Base-by-base conservation (phyloP, 2,888 invertebrate species). In the Eudemis profundana region DNA sequence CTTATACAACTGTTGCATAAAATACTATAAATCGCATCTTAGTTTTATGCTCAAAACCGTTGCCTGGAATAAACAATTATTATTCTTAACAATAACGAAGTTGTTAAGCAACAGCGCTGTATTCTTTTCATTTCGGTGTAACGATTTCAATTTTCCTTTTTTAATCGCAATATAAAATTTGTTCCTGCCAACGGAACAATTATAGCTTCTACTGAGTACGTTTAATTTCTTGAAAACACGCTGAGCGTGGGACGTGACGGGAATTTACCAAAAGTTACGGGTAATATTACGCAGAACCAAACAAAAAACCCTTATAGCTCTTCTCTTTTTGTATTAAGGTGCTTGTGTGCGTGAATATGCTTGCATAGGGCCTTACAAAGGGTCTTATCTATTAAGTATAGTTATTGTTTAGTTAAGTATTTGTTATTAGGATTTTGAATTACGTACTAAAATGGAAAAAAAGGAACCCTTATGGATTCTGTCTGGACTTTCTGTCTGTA, bases 171-270 rank as follows among this genome's bases (percentile, higher is more conserved):
- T 44, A 36, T 53, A 14, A 61, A 27, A 47, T 27, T 62, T 49
- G 27, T 19, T 47, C 12, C 40, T 19, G 21, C 33, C 5, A 38
- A 38, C 27, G 15, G 15, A 63, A 56, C 40, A 56, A 56, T 42
- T 42, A 63, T 40, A 50, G 42, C 49, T 49, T 29, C 56, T 23
- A 56, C 40, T 49, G 62, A 49, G 56, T 56, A 54, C 29, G 38
- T 63, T 62, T 49, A 33, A 63, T 62, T 49, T 56, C 56, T 63
- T 12, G 15, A 40, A 42, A 42, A 63, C 49, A 56, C 47, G 49
- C n/a, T 33, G 29, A 47, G 49, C 23, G 12, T 15, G 19, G 59
- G 8, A 56, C 47, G 62, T 56, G 62, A 47, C 27, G 40, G 10
- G 62, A 56, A 56, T 63, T 27, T 14, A 17, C 21, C 10, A 15